A percentile compares a stretch with the other conserved stretches of the same genome.
phyloP scores from a whole-genome alignment of 2,113 vertebrate genomes.

The Notarius lentiginosus region DNA sequence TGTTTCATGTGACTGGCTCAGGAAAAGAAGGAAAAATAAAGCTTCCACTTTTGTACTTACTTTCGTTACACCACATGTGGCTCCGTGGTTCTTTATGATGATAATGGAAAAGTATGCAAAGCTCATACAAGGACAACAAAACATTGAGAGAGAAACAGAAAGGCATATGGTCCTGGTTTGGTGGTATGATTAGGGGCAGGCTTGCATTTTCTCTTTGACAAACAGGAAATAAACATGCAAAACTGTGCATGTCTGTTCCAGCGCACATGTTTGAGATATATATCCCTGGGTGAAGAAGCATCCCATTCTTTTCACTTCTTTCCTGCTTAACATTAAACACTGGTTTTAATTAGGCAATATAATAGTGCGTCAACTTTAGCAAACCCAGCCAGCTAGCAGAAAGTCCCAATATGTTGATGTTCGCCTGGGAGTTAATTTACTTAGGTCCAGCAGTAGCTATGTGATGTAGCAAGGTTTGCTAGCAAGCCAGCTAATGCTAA shows the following conservation, averaged over 20 bases:
- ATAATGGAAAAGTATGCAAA: slow-evolving; percentile 73
- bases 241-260: slow-evolving; percentile 15
- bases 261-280: not conserved
- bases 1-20: slow-evolving; percentile 7
- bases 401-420: not conserved
- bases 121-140: slow-evolving; percentile 42
- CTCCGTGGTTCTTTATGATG: slow-evolving; percentile 78
- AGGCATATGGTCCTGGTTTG: slow-evolving; percentile 40
- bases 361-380: not conserved
- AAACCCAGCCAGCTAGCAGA: not conserved
- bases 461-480: not conserved
- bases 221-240: slow-evolving; percentile 47
- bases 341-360: not conserved
- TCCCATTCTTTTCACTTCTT: not conserved
- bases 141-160: slow-evolving; percentile 19
- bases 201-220: slow-evolving; percentile 30
- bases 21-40: slow-evolving; percentile 37
- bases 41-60: slow-evolving; percentile 68
- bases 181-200: slow-evolving; percentile 37
- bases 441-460: not conserved
- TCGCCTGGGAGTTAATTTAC: not conserved
- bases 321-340: not conserved
- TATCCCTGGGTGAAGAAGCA: not conserved
- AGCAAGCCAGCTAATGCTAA: not conserved
- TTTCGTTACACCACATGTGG: slow-evolving; percentile 74